phyloP scores from a whole-genome alignment of 2,113 vertebrate genomes.

The Pteruthius melanotis region DNA sequence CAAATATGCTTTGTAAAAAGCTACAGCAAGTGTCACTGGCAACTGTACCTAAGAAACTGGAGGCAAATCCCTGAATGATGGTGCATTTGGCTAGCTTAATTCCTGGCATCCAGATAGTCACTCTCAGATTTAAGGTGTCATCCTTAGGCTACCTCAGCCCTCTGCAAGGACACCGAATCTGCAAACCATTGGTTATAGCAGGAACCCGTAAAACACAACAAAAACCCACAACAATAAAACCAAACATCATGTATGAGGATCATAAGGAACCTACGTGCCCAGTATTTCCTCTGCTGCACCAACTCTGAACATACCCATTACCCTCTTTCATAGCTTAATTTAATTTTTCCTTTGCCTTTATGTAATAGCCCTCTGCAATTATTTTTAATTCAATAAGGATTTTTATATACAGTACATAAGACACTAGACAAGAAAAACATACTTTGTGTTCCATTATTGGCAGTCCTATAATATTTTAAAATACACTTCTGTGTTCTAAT shows the following conservation, averaged over 20 bases:
- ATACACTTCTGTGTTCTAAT: not conserved
- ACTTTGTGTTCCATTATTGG: not conserved
- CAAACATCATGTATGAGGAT: not conserved
- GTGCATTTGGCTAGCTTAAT: not conserved
- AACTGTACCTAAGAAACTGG: not conserved
- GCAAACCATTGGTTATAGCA: not conserved
- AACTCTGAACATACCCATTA: not conserved
- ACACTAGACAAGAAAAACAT: not conserved
- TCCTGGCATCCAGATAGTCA: not conserved
- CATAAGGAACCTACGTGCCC: not conserved
- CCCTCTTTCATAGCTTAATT: not conserved
- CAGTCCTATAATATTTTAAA: not conserved
- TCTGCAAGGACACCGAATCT: fast-evolving
- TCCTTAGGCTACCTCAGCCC: not conserved
- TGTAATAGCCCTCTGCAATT: not conserved
- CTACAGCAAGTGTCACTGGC: not conserved
- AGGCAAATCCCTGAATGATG: not conserved
- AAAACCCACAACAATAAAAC: not conserved
- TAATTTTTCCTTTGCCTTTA: not conserved
- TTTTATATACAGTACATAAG: not conserved
- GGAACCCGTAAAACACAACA: not conserved
- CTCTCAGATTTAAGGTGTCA: not conserved
- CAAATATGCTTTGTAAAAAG: not conserved
- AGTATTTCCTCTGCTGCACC: fast-evolving
- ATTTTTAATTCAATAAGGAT: not conserved